These are phyloP conservation scores for Ictalurus punctatus DNA, from an alignment of 2,113 vertebrate genomes.

Conservation along the genomic window DNA sequence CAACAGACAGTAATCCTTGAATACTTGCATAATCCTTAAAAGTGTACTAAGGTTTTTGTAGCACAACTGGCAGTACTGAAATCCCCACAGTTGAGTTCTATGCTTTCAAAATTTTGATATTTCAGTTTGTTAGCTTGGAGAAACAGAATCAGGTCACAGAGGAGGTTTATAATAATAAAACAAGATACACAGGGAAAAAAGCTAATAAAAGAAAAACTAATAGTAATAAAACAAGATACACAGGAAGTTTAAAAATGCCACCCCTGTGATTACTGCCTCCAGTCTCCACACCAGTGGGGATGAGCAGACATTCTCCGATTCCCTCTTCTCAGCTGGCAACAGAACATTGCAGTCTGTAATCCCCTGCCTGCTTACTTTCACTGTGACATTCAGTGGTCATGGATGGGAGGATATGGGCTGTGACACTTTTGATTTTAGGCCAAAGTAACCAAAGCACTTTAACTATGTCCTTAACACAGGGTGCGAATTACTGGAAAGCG, in stretches of 20 bases:
- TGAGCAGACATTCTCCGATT: slow-evolving; percentile 13
- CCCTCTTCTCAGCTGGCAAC: neutral
- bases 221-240: neutral
- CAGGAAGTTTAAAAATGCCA: slow-evolving; percentile 5
- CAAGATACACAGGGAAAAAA: neutral
- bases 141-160: neutral
- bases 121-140: neutral
- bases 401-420: neutral
- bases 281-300: neutral
- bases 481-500: neutral
- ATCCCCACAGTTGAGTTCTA: neutral
- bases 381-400: slow-evolving; percentile 37
- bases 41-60: neutral
- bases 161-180: slow-evolving; percentile 13
- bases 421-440: slow-evolving; percentile 21
- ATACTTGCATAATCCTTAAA: neutral
- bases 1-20: neutral
- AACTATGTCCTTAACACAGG: neutral
- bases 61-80: neutral
- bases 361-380: slow-evolving; percentile 18
- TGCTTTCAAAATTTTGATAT: neutral
- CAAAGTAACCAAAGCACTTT: slow-evolving; percentile 35
- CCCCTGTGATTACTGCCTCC: slow-evolving; percentile 10
- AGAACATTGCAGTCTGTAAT: slow-evolving; percentile 16
- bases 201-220: neutral